Evolutionary conservation across 2,113 vertebrate genomes (phyloP), one percentile per base, ranked within the genome.

Genomic region (Lagopus muta): DNA sequence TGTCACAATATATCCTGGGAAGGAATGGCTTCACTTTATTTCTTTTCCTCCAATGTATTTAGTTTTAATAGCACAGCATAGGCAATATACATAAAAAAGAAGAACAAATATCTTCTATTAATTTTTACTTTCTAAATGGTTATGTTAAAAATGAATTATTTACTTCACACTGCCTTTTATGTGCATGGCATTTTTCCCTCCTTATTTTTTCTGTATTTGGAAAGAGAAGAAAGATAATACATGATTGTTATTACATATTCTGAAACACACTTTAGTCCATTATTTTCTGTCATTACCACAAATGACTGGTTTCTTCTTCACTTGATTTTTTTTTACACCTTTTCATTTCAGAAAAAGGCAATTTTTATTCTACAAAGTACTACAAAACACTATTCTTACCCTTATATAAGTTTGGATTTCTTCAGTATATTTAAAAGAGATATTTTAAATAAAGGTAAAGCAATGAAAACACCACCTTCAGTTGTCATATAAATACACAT

Each of bases 281-380:
- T 5, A 42, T 19, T 45, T 1, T 45, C n/a, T 82, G 6, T 52
- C 42, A 42, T 52, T 40, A 57, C 20, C 9, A 75, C 4, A 4
- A 79, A 7, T 5, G 64, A 1, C n/a, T 5, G 67, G 1, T 36
- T 82, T 55, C 2, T 61, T 77, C 70, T 69, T 28, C 6, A 69
- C 15, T n/a, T n/a, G 0, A 4, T 2, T 1, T 10, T 43, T 67
- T 86, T 86, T 43, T 43, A 20, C 3, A 20, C 3, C 0, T 17
- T 70, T 82, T 61, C 64, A 8, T 42, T 21, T 21, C 52, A 60
- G 74, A n/a, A 17, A 50, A 40, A 78, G 17, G 16, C 5, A 7
- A 36, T 58, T 27, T 45, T 2, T 82, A 64, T 71, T 38, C 11
- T 21, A 0, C 3, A 50, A 20, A 71, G 70, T 22, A 27, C 22